phyloP scores from a whole-genome alignment of 1,140 invertebrate genomes.

The Ips nitidus region DNA sequence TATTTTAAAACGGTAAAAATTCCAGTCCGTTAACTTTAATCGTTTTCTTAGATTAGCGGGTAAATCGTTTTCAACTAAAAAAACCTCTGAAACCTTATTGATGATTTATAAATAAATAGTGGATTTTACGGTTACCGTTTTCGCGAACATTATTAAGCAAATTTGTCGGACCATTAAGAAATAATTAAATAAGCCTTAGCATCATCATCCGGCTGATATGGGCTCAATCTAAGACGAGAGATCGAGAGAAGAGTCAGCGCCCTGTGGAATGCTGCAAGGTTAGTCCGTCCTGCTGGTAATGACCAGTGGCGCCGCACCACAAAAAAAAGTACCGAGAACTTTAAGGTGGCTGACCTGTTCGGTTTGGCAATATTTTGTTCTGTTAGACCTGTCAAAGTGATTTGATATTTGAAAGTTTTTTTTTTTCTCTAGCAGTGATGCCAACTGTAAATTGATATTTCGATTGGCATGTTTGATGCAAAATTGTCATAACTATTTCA shows the following conservation, averaged over 20 bases:
- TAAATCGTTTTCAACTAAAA: too few species aligned
- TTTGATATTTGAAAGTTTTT: not conserved
- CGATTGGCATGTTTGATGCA: too few species aligned
- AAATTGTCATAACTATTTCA: too few species aligned
- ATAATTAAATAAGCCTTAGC: conserved; percentile 23
- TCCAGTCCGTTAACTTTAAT: too few species aligned
- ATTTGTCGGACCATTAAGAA: conserved; percentile 23
- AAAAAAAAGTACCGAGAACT: not conserved
- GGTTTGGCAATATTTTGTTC: too few species aligned
- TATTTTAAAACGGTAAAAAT: too few species aligned
- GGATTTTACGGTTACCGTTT: not conserved
- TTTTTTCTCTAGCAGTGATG: not conserved
- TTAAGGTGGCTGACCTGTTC: too few species aligned
- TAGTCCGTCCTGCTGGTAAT: conserved; percentile 30
- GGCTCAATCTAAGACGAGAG: conserved; percentile 17
- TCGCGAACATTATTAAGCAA: conserved; percentile 16
- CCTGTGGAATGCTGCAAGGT: conserved; percentile 42
- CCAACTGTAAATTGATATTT: too few species aligned
- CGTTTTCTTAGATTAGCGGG: too few species aligned
- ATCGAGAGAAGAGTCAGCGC: conserved; percentile 35
- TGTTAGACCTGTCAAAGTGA: too few species aligned
- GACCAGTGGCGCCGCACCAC: conserved; percentile 11
- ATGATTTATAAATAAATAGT: too few species aligned
- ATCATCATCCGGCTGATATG: conserved; percentile 19
- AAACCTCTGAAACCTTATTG: too few species aligned